These are phyloP conservation scores for Corythoichthys haematopterus DNA, from an alignment of 2,113 vertebrate species.

Conservation along the genomic window DNA sequence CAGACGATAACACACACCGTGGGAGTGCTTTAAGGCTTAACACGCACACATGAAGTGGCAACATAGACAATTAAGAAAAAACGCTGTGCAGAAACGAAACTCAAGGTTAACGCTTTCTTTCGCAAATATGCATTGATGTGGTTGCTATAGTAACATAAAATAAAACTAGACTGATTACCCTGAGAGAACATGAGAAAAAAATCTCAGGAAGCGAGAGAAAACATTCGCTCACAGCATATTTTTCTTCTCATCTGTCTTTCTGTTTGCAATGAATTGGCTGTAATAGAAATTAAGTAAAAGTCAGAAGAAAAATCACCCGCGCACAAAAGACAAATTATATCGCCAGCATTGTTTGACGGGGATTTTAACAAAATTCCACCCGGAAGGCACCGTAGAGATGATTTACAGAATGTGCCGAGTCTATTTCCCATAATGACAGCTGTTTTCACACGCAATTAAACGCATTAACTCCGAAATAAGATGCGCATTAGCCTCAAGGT, in stretches of 20 bases:
- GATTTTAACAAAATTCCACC: constrained; percentile 25
- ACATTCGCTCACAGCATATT: constrained; percentile 13
- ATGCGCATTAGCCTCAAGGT: neutral
- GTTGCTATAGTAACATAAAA: constrained; percentile 60
- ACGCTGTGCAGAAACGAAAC: neutral
- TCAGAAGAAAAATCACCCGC: constrained; percentile 37
- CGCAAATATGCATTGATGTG: constrained; percentile 11
- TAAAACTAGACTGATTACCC: constrained; percentile 20
- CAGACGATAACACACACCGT: constrained; percentile 27
- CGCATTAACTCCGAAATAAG: neutral
- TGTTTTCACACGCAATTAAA: constrained; percentile 22
- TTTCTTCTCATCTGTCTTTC: constrained; percentile 44
- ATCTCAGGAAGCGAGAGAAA: neutral
- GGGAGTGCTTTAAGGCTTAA: constrained; percentile 16
- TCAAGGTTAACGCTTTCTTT: constrained; percentile 2
- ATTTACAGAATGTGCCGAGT: constrained; percentile 26
- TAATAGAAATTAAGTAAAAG: constrained; percentile 40
- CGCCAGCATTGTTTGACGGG: constrained; percentile 12
- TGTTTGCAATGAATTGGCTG: constrained; percentile 54
- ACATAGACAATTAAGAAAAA: constrained; percentile 12
- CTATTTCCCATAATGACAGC: constrained; percentile 2
- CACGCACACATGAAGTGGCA: constrained; percentile 11
- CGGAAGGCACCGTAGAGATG: constrained; percentile 7
- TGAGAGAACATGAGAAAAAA: constrained; percentile 8
- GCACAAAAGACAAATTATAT: constrained; percentile 34